Conservation (phyloP, 2,113 vertebrate species). For the Peucedramus taeniatus region DNA sequence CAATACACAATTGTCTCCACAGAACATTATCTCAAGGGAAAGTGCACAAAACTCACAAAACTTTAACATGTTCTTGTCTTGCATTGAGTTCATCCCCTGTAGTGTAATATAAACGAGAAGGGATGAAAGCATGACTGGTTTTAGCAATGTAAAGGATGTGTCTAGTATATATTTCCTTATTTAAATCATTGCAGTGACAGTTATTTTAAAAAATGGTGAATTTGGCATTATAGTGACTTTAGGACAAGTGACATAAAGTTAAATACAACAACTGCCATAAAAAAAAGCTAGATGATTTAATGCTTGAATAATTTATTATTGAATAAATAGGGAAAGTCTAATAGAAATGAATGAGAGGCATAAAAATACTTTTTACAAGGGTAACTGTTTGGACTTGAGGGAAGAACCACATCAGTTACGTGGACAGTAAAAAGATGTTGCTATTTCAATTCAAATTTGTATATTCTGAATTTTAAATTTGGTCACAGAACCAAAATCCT, state of each 20-base stretch:
- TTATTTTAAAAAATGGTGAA: neutral
- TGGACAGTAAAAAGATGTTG: neutral
- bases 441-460: neutral
- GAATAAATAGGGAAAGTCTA: neutral
- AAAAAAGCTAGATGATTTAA: neutral
- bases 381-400: neutral
- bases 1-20: neutral
- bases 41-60: neutral
- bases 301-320: neutral
- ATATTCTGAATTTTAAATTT: neutral
- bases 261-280: neutral
- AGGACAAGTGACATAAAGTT: neutral
- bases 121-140: neutral
- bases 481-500: neutral
- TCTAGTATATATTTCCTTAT: neutral
- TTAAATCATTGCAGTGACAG: neutral
- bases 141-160: neutral
- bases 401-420: neutral
- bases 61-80: neutral
- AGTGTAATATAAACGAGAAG: neutral
- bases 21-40: neutral
- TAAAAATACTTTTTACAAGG: neutral
- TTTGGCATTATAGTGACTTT: neutral
- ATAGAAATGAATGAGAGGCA: neutral
- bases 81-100: neutral